Base-by-base conservation (phyloP, 2,113 vertebrate genomes). In the Xiphorhynchus elegans region DNA sequence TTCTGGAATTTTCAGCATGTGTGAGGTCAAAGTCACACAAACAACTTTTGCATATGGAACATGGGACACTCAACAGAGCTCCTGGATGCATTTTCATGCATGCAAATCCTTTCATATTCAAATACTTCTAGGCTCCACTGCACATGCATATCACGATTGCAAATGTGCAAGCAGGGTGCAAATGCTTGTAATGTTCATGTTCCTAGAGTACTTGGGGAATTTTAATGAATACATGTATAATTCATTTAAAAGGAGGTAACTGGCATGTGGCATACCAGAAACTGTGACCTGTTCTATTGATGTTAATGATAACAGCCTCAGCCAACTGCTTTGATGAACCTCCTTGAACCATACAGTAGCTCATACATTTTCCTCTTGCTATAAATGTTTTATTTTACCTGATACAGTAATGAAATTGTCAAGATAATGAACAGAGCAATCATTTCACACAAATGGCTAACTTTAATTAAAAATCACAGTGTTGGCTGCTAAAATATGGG, bases 361-460 rank as follows among this genome's bases (percentile, higher is more conserved):
- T 96, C 95, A 93, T 95, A 91, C 90, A 95, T 93, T 93, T 95
- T 81, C 47, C 86, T 47, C 73, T 96, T 90, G 81, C 84, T 92
- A 96, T 96, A 96, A 97, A 97, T 95, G 79, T 96, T 97, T 97
- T 93, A 97, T 97, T 96, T 94, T 95, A 97, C 90, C 90, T 97
- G 92, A 87, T 96, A 88, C 75, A 88, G 79, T 96, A 96, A 97
- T 97, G 96, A 95, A 97, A 96, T 97, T 96, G 95, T 97, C 96
- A 97, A 93, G 96, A 97, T 97, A 97, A 97, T 97, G 95, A 97
- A 97, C 68, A 90, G 90, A 96, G 93, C 77, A 96, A 96, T 97
- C 86, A 94, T 95, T 97, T 96, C 91, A 92, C 94, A 95, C 78
- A 96, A 97, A 97, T 96, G 94, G 73, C 84, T 96, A 94, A 86